Base-by-base conservation (phyloP, 2,888 invertebrate genomes). In the Yponomeuta sedellus region DNA sequence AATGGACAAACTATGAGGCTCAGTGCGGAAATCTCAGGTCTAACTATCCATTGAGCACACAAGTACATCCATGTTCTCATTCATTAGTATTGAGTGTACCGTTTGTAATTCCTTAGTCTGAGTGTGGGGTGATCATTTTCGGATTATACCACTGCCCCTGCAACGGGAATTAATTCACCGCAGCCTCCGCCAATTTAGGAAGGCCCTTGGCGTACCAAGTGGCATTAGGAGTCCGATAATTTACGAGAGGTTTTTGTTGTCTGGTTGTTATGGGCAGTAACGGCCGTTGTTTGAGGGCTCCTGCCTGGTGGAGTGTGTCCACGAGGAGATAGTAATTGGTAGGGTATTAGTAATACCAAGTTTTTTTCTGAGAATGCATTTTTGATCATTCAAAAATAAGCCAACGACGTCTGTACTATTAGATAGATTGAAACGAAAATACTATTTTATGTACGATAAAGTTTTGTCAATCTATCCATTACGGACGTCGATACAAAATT, bases 221-320 rank as follows among this genome's bases (percentile, higher is more conserved):
- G 59, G 19, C 10, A 25, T 25, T 22, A 22, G 25, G 59, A 59
- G 59, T 20, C 20, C 12, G 59, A 19, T 59, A 61, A 19, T 22
- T 52, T 52, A 16, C 16, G 3, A 16, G 3, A 52, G 44, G 44
- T 52, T 52, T 52, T 52, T 52, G 16, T 52, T 52, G 44, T 65
- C 39, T 68, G 66, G 69, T 66, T 56, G 25, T 10, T 57, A 0
- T 19, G 34, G 11, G 1, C 25, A 10, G 68, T 66, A 67, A 64
- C 61, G 87, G 88, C 85, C 88, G 83, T 85, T 85, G 88, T 90
- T 88, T 89, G 88, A 86, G 81, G 84, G 88, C 86, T 90, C 86
- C 86, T 79, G 79, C 76, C 71, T 73, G 74, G 70, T 70, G 74
- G 70, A 74, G 76, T 74, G 78, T 80, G 81, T 84, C 81, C 12